Evolutionary conservation across 2,113 vertebrate species (phyloP).

Genomic region (Piliocolobus tephrosceles): DNA sequence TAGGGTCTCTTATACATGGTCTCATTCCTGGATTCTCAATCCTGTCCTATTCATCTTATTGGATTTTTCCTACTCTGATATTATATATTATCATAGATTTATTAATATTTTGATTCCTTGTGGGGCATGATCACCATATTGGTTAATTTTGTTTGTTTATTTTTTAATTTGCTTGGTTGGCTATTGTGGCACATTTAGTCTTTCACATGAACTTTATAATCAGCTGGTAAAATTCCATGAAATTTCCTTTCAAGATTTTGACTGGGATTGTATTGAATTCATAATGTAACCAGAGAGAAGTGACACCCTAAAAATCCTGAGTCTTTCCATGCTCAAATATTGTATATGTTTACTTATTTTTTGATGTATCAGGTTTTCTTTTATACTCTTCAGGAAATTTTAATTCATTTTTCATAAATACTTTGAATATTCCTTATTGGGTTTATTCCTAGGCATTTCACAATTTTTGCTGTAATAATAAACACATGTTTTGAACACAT

Average conservation of each 20-base stretch:
- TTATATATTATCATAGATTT: neutral
- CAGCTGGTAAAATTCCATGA: neutral
- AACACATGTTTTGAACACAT: neutral
- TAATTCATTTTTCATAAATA: neutral
- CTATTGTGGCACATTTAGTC: neutral
- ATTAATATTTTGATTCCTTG: neutral
- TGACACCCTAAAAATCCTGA: neutral
- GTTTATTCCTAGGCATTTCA: neutral
- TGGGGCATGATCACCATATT: neutral
- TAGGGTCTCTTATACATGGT: neutral
- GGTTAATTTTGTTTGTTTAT: neutral
- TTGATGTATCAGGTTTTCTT: neutral
- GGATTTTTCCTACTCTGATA: neutral
- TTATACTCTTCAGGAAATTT: neutral
- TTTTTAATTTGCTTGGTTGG: neutral
- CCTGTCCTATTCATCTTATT: neutral
- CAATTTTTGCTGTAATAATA: neutral
- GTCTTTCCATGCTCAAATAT: neutral
- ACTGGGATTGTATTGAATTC: neutral
- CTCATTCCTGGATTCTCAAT: neutral
- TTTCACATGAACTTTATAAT: slow-evolving; percentile 11
- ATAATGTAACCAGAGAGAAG: neutral
- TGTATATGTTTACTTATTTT: neutral
- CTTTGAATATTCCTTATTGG: neutral
- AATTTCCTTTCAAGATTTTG: neutral